Conservation (phyloP, 2,113 vertebrate genomes). For the Aphelocoma coerulescens region DNA sequence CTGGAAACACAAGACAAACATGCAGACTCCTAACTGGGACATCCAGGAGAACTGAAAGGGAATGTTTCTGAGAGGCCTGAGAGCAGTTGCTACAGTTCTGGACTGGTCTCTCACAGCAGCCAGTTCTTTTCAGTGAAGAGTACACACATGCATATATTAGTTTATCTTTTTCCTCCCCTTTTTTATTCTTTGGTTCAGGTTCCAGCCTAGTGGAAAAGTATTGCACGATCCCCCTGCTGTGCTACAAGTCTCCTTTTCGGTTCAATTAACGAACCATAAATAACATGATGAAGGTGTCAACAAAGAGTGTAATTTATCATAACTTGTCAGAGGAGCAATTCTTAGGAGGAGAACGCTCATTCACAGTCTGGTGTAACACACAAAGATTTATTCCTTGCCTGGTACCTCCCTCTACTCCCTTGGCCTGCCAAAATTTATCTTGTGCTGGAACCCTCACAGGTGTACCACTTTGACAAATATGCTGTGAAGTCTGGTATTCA, state of each 20-base stretch:
- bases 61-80: not conserved
- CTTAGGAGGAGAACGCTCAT: constrained; percentile 78
- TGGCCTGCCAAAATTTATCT: constrained; percentile 85
- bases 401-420: constrained; percentile 59
- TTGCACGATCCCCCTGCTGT: constrained; percentile 75
- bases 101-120: not conserved
- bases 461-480: constrained; percentile 91
- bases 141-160: not conserved
- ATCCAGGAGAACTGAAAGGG: not conserved
- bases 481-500: constrained; percentile 80
- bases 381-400: constrained; percentile 88
- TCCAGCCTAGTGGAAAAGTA: constrained; percentile 53
- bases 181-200: constrained; percentile 60
- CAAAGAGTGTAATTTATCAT: constrained; percentile 95
- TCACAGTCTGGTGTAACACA: constrained; percentile 72
- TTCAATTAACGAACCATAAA: constrained; percentile 99
- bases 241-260: constrained; percentile 89
- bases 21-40: not conserved
- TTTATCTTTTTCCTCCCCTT: not conserved
- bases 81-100: not conserved
- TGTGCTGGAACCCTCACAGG: constrained; percentile 87
- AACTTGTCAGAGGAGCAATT: constrained; percentile 83
- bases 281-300: constrained; percentile 99
- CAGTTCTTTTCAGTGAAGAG: not conserved
- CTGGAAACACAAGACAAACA: not conserved